Evolutionary conservation across 2,797 vertebrate species (phyloP).

Genomic region (Acipenser transmontanus): DNA sequence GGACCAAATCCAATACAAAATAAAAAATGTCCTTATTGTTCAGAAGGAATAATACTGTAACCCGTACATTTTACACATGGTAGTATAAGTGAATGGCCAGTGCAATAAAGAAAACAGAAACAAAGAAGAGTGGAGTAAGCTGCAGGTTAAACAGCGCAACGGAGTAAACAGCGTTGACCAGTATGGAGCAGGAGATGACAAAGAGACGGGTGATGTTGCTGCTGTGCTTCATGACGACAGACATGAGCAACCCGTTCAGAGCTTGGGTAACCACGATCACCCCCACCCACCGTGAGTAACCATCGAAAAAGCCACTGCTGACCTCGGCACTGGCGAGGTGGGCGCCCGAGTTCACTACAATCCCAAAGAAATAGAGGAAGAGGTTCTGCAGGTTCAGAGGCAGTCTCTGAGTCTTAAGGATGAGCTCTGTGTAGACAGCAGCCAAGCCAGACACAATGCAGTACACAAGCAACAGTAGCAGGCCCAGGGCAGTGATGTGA

Average conservation of each 20-base stretch:
- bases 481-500: conserved; percentile 68
- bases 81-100: conserved; percentile 84
- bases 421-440: conserved; percentile 80
- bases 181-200: conserved; percentile 84
- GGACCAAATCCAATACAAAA: too few relatives aligned
- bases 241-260: conserved; percentile 86
- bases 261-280: conserved; percentile 76
- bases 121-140: conserved; percentile 73
- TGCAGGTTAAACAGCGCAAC: conserved; percentile 73
- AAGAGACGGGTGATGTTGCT: conserved; percentile 89
- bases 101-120: conserved; percentile 66
- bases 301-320: conserved; percentile 64
- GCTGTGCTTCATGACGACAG: conserved; percentile 86
- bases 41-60: too few relatives aligned
- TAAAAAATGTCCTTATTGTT: too few relatives aligned
- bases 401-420: conserved; percentile 78
- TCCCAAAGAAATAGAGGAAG: conserved; percentile 84
- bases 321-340: conserved; percentile 46
- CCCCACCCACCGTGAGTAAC: conserved; percentile 70
- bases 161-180: conserved; percentile 80
- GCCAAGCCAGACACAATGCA: conserved; percentile 81
- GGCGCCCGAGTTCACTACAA: conserved; percentile 65
- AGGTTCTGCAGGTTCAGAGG: conserved; percentile 85
- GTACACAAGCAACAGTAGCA: conserved; percentile 71
- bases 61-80: conserved; percentile 19